phyloP scores from a whole-genome alignment of 2,888 invertebrate genomes.

The Dynastes tityus region DNA sequence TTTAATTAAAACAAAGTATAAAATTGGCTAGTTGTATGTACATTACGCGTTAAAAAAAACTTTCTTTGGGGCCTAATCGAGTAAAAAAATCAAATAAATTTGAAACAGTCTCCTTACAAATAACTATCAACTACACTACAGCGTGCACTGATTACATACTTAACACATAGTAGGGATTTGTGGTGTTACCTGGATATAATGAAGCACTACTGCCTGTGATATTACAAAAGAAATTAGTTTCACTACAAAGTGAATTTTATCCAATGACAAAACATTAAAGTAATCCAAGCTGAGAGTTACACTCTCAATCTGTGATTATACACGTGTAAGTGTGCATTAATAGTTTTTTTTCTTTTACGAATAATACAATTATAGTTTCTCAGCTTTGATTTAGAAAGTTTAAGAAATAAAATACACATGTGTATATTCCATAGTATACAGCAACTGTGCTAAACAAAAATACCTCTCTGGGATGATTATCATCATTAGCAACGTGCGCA shows the following conservation, averaged over 20 bases:
- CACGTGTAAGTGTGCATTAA: not conserved
- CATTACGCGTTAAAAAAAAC: not conserved
- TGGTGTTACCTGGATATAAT: slow-evolving; percentile 68
- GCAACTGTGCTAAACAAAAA: slow-evolving; percentile 1
- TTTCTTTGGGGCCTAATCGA: not conserved
- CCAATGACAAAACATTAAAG: slow-evolving; percentile 5
- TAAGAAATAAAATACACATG: slow-evolving; percentile 15
- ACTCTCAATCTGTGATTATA: slow-evolving; percentile 2
- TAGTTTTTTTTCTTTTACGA: not conserved
- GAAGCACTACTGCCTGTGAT: slow-evolving; percentile 67
- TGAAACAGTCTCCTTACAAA: slow-evolving; percentile 41
- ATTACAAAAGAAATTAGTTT: slow-evolving; percentile 61
- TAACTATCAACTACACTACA: slow-evolving; percentile 53
- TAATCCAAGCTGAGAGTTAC: slow-evolving; percentile 30
- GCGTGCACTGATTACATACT: slow-evolving; percentile 54
- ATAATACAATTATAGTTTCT: not conserved
- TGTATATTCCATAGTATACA: slow-evolving; percentile 1
- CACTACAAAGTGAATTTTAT: slow-evolving; percentile 51
- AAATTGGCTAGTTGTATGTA: slow-evolving; percentile 11
- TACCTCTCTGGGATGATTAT: slow-evolving; percentile 47
- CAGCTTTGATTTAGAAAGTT: slow-evolving; percentile 32
- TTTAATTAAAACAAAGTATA: not conserved
- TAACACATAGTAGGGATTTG: slow-evolving; percentile 46
- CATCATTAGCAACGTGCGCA: slow-evolving; percentile 41
- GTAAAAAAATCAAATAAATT: slow-evolving; percentile 21